Base-by-base conservation (phyloP, 2,797 vertebrate species). In the Heteromormyrus szaboi region DNA sequence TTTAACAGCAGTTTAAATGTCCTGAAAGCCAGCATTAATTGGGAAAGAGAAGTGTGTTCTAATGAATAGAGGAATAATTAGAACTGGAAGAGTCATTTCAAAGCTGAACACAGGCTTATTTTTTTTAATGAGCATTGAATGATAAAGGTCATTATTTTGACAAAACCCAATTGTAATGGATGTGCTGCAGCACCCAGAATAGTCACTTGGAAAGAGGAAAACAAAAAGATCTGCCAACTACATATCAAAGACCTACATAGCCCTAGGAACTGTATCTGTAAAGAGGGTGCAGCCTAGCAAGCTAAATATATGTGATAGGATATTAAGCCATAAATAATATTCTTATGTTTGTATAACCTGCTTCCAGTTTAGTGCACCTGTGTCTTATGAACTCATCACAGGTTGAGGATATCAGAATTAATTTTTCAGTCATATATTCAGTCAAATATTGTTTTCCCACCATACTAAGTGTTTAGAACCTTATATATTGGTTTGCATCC, bases 51-150 rank as follows among this genome's bases (percentile, higher is more conserved):
- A 44, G 46, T 68, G 54, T 51, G 44, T 50, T 89, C 14, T 68
- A 9, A 22, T 33, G 83, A 88, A 46, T 4, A 65, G 54, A 85
- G 81, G 76, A 88, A 54, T 59, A 65, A 65, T 84, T 44, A 29
- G 11, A 33, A 22, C 88, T 84, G 54, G 53, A 51, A 46, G 33
- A 48, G 81, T 68, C 81, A 68, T 68, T 83, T 50, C 25, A 51
- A 37, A 46, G 17, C 14, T 4, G 56, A 44, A 51, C 22, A 46
- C n/a, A 29, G 25, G 59, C 19, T 83, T 72, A 33, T 33, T 72
- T 68, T 65, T 85, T 48, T 33, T 85, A 68, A 85, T 85, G 83
- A 85, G 81, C 56, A 85, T 51, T 37, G 59, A 89, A 65, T 50
- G 59, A 33, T 68, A 53, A 62, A 87, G 86, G 59, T 48, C 37